Base-by-base conservation (phyloP, 2,797 vertebrate species). In the Schizothorax lantsangensis region DNA sequence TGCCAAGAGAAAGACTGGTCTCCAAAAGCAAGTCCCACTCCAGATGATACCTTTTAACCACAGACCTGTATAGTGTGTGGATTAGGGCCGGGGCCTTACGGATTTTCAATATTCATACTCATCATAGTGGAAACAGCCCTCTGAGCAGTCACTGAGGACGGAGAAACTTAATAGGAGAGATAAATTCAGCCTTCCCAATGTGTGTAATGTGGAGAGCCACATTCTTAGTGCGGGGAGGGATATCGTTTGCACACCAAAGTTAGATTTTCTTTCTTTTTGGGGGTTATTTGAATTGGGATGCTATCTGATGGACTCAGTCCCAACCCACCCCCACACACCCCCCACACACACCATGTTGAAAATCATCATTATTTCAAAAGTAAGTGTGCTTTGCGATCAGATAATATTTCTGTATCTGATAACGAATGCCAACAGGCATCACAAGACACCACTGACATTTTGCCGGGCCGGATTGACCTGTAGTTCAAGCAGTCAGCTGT, bases 1-100 rank as follows among this genome's bases (percentile, higher is more conserved):
- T 81, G 92, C 92, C 92, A 90, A 91, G 89, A 91, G 88, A 90
- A 88, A 93, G 88, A 90, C 87, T 86, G 89, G 83, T 79, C 62
- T 87, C 79, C 78, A 83, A 90, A 91, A 89, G 90, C 86, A 77
- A 33, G 85, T 86, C 62, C 59, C 80, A 62, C 59, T 81, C 74
- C 84, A 89, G 79, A 91, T 91, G 90, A 77, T 88, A 81, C 43
- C 69, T 85, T 83, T 57, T 69, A 80, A 64, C 62, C 78, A 72
- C 72, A 64, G 73, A 80, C 66, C 43, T 71, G 43, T 57, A 26
- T 77, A 75, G 43, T 82, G 59, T 75, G 71, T 80, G 69, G 85
- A 79, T 72, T 85, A 73, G 45, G 45, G 40, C 71, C 77, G 77
- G 21, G 45, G 64, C 47, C 45, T 82, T 80, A 66, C 54, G 17